A percentile compares a stretch with the other conserved stretches of the same genome.
Conservation (phyloP, 2,888 invertebrate genomes). For the Orthosia cruda region DNA sequence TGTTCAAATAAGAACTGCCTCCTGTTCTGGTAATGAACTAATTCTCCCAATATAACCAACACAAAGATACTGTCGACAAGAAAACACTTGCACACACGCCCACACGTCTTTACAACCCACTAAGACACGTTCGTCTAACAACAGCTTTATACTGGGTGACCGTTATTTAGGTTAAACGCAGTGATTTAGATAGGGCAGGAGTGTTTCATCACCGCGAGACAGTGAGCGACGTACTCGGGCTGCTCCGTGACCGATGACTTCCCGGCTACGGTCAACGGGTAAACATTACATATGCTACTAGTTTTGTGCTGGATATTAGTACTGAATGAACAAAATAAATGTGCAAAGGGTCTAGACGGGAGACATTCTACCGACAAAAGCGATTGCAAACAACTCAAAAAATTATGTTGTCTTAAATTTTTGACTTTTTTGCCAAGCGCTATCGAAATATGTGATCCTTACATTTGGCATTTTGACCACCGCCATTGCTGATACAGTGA, state of each 20-base stretch:
- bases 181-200: slow-evolving; percentile 67
- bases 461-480: too few species aligned
- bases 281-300: slow-evolving; percentile 38
- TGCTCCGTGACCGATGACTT: slow-evolving; percentile 69
- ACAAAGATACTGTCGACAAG: background rate
- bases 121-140: slow-evolving; percentile 17
- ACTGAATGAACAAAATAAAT: background rate
- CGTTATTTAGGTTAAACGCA: slow-evolving; percentile 68
- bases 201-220: slow-evolving; percentile 68
- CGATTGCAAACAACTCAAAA: too few species aligned
- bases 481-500: too few species aligned
- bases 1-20: too few species aligned
- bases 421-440: too few species aligned
- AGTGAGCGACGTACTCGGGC: slow-evolving; percentile 64
- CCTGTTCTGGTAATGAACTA: too few species aligned
- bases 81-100: too few species aligned
- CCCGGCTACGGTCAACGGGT: slow-evolving; percentile 52
- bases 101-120: slow-evolving; percentile 2
- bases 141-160: slow-evolving; percentile 45
- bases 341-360: too few species aligned
- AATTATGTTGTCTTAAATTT: too few species aligned
- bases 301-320: slow-evolving; percentile 10
- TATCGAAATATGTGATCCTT: too few species aligned
- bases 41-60: too few species aligned
- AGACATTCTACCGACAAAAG: too few species aligned